These are phyloP conservation scores for Therioaphis trifolii DNA, from an alignment of 2,888 invertebrate genomes.

Conservation along the genomic window DNA sequence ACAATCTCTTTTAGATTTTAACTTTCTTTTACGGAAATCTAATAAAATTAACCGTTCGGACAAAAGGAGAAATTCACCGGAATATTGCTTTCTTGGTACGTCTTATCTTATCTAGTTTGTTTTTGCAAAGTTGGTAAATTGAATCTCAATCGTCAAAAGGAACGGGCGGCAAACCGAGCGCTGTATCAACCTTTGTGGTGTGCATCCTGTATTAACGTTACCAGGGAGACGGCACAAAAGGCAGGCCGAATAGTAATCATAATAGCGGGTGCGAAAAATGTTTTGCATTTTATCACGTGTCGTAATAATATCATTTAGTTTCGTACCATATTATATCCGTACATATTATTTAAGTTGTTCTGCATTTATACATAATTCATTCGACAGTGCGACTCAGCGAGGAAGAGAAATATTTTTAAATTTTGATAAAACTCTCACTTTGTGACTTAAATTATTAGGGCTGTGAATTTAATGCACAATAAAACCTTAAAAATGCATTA, in stretches of 20 bases:
- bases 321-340: too few relatives aligned
- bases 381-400: too few relatives aligned
- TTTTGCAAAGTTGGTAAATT: not conserved
- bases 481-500: too few relatives aligned
- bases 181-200: not conserved
- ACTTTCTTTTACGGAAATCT: not conserved
- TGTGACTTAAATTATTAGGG: too few relatives aligned
- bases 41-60: not conserved
- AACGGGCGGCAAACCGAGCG: not conserved
- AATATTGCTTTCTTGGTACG: not conserved
- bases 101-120: not conserved
- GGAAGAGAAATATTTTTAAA: too few relatives aligned
- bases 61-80: not conserved
- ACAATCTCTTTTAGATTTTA: too few relatives aligned
- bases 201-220: not conserved
- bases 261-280: not conserved
- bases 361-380: too few relatives aligned
- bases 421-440: too few relatives aligned
- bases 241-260: not conserved
- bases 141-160: conserved; percentile 1
- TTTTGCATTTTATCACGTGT: not conserved
- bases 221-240: not conserved
- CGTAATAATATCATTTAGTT: too few relatives aligned
- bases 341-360: too few relatives aligned
- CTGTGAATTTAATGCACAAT: too few relatives aligned